These are phyloP conservation scores for Ennomos quercinarius DNA, from an alignment of 2,888 invertebrate species.

Conservation along the genomic window DNA sequence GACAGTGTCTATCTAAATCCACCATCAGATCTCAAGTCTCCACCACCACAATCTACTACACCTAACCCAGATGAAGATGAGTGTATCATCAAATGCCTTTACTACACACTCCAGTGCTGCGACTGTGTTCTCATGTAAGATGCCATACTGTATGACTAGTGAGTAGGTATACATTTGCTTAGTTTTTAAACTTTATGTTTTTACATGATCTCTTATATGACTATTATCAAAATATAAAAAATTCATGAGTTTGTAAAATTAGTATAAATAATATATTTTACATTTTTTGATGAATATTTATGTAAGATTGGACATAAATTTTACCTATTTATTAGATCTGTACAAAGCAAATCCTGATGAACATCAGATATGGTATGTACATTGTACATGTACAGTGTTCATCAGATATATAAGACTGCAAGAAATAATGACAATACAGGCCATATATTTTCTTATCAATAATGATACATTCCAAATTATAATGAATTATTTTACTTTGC, in stretches of 20 bases:
- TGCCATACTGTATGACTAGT: constrained; percentile 16
- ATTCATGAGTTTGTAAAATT: neutral
- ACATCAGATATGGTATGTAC: no score
- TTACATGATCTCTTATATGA: constrained; percentile 18
- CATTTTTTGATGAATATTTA: neutral
- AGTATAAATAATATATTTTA: neutral
- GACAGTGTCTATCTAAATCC: constrained; percentile 70
- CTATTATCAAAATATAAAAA: neutral
- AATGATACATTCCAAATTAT: no score
- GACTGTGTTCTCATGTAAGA: constrained; percentile 84
- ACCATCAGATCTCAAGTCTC: constrained; percentile 59
- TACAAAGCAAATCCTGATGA: no score
- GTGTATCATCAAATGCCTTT: constrained; percentile 87
- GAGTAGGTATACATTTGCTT: constrained; percentile 13
- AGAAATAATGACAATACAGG: no score
- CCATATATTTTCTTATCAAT: no score
- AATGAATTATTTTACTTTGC: no score
- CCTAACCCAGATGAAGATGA: constrained; percentile 80
- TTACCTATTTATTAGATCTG: no score
- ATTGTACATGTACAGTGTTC: no score
- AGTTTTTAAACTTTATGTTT: neutral
- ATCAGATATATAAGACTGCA: no score
- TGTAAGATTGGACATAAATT: no score
- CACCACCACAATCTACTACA: constrained; percentile 46
- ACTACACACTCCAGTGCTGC: constrained; percentile 87